Evolutionary conservation across 2,888 invertebrate genomes (phyloP).

Genomic region (Opisthograptis luteolata): DNA sequence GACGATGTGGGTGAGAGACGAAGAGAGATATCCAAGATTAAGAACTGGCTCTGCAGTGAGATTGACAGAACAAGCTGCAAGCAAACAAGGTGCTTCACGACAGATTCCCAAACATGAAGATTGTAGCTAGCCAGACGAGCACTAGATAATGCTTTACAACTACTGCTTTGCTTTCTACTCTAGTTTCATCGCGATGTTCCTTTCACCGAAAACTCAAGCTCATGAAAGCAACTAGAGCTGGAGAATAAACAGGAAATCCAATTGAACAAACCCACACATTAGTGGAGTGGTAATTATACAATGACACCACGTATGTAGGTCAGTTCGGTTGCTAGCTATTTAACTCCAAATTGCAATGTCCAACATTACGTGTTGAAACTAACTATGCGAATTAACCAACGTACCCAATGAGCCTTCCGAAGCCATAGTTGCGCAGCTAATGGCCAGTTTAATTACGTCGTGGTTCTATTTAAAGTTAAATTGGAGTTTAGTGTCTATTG

Average conservation of each 20-base stretch:
- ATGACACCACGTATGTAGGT: slow-evolving; percentile 10
- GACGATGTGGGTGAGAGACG: no score
- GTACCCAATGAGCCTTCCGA: slow-evolving; percentile 21
- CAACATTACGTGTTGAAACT: slow-evolving; percentile 29
- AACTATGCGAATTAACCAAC: slow-evolving; percentile 24
- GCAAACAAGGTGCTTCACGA: no score
- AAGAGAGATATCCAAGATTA: no score
- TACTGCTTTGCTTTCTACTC: no score
- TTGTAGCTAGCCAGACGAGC: no score
- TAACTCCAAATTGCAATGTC: slow-evolving; percentile 27
- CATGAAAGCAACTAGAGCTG: neutral
- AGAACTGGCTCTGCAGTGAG: no score
- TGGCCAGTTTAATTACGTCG: neutral
- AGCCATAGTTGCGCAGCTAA: slow-evolving; percentile 5
- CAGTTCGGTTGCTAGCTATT: slow-evolving; percentile 1
- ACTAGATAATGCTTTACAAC: no score
- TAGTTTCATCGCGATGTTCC: no score
- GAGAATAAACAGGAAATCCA: neutral
- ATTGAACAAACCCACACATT: neutral
- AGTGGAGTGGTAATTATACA: slow-evolving; percentile 9
- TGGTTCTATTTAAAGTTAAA: neutral
- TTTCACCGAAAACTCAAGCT: no score
- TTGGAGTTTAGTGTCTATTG: neutral
- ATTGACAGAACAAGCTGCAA: no score
- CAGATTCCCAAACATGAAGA: no score